Conservation (phyloP, 2,797 vertebrate genomes). For the Eleutherodactylus coqui region DNA sequence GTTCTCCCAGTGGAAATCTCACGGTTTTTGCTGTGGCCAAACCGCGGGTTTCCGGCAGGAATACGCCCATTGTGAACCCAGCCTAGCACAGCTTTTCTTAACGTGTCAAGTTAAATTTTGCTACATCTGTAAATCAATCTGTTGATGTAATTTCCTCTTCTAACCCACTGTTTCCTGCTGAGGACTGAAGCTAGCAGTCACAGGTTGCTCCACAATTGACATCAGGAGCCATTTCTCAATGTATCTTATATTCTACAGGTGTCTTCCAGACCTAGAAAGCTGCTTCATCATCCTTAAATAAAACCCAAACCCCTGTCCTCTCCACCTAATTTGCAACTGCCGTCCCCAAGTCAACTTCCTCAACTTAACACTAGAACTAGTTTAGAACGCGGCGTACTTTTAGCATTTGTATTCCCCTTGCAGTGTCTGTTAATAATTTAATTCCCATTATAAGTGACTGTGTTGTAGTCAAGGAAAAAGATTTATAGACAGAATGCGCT, state of each 20-base stretch:
- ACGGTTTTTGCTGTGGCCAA: too few relatives aligned
- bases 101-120: too few relatives aligned
- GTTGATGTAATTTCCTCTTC: neutral
- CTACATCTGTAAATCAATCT: too few relatives aligned
- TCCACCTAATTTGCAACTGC: constrained; percentile 2
- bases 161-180: neutral
- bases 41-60: too few relatives aligned
- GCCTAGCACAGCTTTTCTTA: too few relatives aligned
- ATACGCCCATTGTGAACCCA: too few relatives aligned
- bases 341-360: constrained; percentile 26
- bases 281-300: neutral
- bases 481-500: constrained; percentile 86
- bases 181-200: neutral
- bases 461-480: constrained; percentile 72
- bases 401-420: constrained; percentile 81
- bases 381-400: constrained; percentile 59
- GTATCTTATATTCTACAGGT: neutral
- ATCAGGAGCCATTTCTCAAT: neutral
- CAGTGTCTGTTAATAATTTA: constrained; percentile 83
- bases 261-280: neutral
- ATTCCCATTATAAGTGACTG: constrained; percentile 81
- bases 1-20: too few relatives aligned
- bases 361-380: neutral
- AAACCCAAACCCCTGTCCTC: neutral
- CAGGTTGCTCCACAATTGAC: neutral